A percentile compares a stretch with the other conserved stretches of the same genome.
Evolutionary conservation across 2,888 invertebrate species (phyloP).

Genomic region (Hydroisotoma schaefferi): DNA sequence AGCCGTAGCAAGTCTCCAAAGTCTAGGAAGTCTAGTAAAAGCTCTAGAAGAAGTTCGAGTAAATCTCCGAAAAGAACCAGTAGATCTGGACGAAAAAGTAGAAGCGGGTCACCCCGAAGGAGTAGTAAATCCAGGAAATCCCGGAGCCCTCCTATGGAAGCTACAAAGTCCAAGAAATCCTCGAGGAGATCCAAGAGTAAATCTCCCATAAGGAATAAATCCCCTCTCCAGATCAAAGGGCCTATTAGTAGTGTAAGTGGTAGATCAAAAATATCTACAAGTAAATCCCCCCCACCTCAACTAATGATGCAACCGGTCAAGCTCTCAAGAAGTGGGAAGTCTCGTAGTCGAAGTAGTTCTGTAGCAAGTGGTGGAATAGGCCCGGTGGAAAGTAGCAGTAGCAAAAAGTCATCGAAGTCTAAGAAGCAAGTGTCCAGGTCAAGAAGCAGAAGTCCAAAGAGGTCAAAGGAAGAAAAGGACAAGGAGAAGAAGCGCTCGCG

Average conservation of each 20-base stretch:
- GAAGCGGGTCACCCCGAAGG: background rate
- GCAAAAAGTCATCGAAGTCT: slow-evolving; percentile 1
- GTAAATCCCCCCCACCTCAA: background rate
- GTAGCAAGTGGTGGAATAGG: background rate
- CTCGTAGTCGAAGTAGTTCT: slow-evolving; percentile 18
- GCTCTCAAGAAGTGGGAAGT: slow-evolving; percentile 26
- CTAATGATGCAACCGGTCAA: background rate
- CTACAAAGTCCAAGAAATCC: no score
- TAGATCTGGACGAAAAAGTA: no score
- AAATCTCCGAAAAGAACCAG: slow-evolving; percentile 1
- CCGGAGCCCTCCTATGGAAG: no score
- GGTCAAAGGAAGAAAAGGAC: slow-evolving; percentile 11
- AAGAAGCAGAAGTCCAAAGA: slow-evolving; percentile 18
- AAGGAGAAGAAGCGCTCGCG: slow-evolving; percentile 11
- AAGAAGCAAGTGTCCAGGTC: slow-evolving; percentile 20
- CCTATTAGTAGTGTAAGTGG: no score
- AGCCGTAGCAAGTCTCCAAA: background rate
- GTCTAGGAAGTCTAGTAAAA: slow-evolving; percentile 15
- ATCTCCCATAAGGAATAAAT: slow-evolving; percentile 40
- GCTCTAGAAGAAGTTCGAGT: slow-evolving; percentile 21
- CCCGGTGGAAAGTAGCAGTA: background rate
- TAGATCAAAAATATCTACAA: slow-evolving; percentile 20
- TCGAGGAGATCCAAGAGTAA: background rate
- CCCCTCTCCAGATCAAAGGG: slow-evolving; percentile 25
- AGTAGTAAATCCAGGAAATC: no score